These are phyloP conservation scores for Rhea pennata DNA, from an alignment of 2,113 vertebrate species.

Conservation along the genomic window DNA sequence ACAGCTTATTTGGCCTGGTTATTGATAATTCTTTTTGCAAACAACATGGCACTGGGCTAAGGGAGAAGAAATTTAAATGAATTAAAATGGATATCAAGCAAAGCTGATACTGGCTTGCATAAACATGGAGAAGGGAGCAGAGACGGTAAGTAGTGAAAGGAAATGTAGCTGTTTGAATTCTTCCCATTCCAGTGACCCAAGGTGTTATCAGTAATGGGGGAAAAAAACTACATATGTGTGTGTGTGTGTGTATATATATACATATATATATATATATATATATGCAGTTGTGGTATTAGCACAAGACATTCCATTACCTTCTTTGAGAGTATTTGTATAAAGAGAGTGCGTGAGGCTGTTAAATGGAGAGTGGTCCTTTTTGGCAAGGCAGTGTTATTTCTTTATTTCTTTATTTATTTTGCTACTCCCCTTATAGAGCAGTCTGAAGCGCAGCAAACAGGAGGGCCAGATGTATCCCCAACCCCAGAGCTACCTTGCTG, in stretches of 20 bases:
- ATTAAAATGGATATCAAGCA: neutral
- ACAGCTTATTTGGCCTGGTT: neutral
- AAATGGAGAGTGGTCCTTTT: neutral
- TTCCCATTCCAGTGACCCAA: neutral
- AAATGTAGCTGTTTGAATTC: neutral
- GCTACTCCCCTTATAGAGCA: neutral
- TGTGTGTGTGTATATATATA: too few species aligned
- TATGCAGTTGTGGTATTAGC: neutral
- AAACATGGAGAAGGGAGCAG: neutral
- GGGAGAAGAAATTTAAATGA: neutral
- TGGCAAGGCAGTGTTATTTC: neutral
- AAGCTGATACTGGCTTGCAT: neutral
- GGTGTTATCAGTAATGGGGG: neutral
- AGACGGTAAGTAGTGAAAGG: neutral
- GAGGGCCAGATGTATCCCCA: neutral
- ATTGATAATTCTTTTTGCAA: constrained; percentile 2
- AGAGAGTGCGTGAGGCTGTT: neutral
- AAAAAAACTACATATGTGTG: neutral
- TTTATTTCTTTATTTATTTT: neutral
- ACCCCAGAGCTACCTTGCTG: accelerated
- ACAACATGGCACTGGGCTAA: accelerated
- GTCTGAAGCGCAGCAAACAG: neutral
- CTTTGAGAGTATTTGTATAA: neutral
- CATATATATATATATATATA: neutral
- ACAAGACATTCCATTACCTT: neutral